Evolutionary conservation across 2,888 invertebrate genomes (phyloP).

Genomic region (Temnothorax ravouxi): DNA sequence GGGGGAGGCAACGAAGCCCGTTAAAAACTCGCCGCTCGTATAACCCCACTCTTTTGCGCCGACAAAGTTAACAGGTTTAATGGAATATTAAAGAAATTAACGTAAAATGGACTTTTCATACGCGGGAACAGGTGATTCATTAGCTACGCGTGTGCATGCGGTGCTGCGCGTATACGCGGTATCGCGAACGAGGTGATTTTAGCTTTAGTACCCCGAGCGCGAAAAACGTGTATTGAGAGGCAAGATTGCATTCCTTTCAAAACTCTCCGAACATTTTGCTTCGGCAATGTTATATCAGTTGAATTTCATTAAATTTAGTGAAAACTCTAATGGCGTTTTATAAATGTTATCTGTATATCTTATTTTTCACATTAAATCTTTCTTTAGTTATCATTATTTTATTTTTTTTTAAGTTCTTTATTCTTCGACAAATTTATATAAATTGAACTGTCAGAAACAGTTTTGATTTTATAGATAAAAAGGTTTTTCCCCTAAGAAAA

Average conservation of each 20-base stretch:
- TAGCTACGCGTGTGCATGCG: conserved; percentile 25
- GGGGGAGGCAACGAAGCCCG: conserved; percentile 29
- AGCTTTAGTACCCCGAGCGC: conserved; percentile 6
- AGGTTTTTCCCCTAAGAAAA: neutral
- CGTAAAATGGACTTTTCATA: conserved; percentile 47
- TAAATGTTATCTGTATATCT: too few species aligned
- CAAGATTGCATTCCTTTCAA: conserved; percentile 21
- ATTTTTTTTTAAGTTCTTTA: neutral
- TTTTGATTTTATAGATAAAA: neutral
- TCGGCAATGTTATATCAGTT: neutral
- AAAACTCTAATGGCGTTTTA: neutral
- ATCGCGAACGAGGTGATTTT: conserved; percentile 41
- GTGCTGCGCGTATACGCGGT: neutral
- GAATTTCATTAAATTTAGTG: neutral
- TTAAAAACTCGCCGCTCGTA: conserved; percentile 30
- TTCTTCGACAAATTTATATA: conserved; percentile 7
- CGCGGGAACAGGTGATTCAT: conserved; percentile 44
- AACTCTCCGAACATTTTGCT: neutral
- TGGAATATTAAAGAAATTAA: conserved; percentile 56
- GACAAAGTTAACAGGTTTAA: conserved; percentile 48
- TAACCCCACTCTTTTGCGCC: conserved; percentile 10
- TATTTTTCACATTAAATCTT: conserved; percentile 9
- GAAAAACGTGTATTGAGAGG: conserved; percentile 6
- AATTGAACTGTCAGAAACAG: conserved; percentile 1
- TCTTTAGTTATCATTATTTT: neutral